phyloP scores from a whole-genome alignment of 1,140 invertebrate genomes.

The Meloidogyne exigua region DNA sequence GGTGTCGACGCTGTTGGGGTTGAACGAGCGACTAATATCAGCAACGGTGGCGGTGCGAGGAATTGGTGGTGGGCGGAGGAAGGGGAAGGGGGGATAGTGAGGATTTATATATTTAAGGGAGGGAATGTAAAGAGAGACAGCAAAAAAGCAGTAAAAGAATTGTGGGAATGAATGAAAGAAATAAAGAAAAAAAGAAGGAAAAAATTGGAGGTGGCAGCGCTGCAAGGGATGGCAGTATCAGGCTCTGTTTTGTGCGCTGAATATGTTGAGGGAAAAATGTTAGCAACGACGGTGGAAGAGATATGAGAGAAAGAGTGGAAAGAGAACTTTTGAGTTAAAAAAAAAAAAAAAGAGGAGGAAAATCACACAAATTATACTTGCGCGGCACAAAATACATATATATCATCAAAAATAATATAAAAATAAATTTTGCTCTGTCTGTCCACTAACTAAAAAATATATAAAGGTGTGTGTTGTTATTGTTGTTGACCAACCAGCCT shows the following conservation, averaged over 20 bases:
- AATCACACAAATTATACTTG: background rate
- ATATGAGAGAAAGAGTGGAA: no score
- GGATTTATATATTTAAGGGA: conserved; percentile 2
- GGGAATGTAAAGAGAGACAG: conserved; percentile 1
- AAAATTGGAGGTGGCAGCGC: background rate
- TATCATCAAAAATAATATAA: no score
- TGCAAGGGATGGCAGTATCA: conserved; percentile 23
- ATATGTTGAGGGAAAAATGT: background rate
- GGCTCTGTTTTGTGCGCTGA: conserved; percentile 9
- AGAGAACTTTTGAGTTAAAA: background rate
- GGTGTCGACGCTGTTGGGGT: background rate
- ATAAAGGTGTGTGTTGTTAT: no score
- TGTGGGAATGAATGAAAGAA: background rate
- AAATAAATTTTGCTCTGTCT: no score
- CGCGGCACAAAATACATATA: no score
- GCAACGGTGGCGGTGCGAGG: background rate
- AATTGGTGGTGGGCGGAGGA: conserved; percentile 3
- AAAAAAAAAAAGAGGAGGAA: background rate
- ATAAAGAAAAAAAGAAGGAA: background rate
- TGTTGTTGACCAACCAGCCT: background rate
- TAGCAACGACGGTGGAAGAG: background rate
- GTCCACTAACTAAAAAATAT: no score
- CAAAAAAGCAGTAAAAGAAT: background rate
- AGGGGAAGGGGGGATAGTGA: conserved; percentile 20
- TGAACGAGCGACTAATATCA: background rate